These are phyloP conservation scores for Zeugodacus cucurbitae DNA, from an alignment of 1,140 invertebrate genomes.

Conservation along the genomic window DNA sequence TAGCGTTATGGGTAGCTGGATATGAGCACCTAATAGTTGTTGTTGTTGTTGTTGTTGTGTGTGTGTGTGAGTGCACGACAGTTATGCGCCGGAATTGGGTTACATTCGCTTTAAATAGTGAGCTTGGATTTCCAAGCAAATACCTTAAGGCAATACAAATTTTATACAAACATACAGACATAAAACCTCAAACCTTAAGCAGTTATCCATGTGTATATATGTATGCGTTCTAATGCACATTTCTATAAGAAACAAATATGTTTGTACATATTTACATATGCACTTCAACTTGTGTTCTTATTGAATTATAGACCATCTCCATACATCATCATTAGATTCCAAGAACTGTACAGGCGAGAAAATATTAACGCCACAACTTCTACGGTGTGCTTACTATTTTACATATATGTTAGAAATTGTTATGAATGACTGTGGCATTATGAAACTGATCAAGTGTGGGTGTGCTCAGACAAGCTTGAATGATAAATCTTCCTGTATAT, in stretches of 20 bases:
- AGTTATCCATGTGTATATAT: no score
- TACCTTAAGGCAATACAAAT: neutral
- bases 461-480: neutral
- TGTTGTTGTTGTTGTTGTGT: no score
- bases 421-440: neutral
- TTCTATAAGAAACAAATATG: no score
- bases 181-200: neutral
- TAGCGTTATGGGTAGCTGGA: no score
- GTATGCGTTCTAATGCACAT: no score
- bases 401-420: neutral
- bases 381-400: neutral
- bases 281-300: neutral
- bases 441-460: neutral
- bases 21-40: no score
- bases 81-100: neutral
- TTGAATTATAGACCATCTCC: neutral
- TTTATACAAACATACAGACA: neutral
- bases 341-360: neutral
- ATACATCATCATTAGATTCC: neutral
- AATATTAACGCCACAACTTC: neutral
- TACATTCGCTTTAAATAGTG: neutral
- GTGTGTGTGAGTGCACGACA: neutral
- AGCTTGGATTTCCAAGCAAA: neutral
- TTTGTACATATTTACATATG: neutral
- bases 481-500: neutral